Percentiles rank a stretch among this genome's conserved stretches.
Conservation (phyloP, 2,888 invertebrate species). For the Acleris holmiana region DNA sequence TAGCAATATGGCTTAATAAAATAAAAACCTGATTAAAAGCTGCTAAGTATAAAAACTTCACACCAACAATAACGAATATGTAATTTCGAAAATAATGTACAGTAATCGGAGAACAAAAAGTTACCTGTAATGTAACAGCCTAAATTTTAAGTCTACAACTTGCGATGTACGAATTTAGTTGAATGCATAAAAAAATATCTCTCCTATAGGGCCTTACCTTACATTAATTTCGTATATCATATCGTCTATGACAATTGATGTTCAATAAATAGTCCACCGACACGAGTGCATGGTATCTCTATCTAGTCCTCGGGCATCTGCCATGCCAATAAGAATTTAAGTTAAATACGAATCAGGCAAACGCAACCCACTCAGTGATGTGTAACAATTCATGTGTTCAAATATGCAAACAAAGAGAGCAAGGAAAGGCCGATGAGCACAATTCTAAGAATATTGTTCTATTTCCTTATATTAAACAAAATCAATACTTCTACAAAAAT, state of each 20-base stretch:
- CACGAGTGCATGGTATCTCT: slow-evolving; percentile 61
- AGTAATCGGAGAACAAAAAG: slow-evolving; percentile 48
- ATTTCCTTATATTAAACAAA: slow-evolving; percentile 52
- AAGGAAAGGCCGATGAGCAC: slow-evolving; percentile 68
- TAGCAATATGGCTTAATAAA: slow-evolving; percentile 63
- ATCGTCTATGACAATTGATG: slow-evolving; percentile 82
- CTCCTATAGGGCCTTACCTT: slow-evolving; percentile 82
- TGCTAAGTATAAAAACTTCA: slow-evolving; percentile 76
- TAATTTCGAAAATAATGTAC: slow-evolving; percentile 72
- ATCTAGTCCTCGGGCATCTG: slow-evolving; percentile 60
- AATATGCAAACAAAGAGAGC: slow-evolving; percentile 70
- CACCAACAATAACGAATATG: slow-evolving; percentile 80
- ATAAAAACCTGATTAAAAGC: slow-evolving; percentile 79
- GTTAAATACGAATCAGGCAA: slow-evolving; percentile 53
- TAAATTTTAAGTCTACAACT: slow-evolving; percentile 59
- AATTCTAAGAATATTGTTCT: slow-evolving; percentile 42
- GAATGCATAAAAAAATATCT: slow-evolving; percentile 84
- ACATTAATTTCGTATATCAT: slow-evolving; percentile 81
- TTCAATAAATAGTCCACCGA: slow-evolving; percentile 62
- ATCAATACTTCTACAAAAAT: slow-evolving; percentile 72
- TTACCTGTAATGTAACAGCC: slow-evolving; percentile 56
- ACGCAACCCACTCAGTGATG: slow-evolving; percentile 61
- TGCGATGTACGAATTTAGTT: slow-evolving; percentile 71
- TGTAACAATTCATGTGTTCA: slow-evolving; percentile 73
- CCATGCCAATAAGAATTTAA: slow-evolving; percentile 31